Conservation (phyloP, 2,797 vertebrate genomes). For the Otus scops region DNA sequence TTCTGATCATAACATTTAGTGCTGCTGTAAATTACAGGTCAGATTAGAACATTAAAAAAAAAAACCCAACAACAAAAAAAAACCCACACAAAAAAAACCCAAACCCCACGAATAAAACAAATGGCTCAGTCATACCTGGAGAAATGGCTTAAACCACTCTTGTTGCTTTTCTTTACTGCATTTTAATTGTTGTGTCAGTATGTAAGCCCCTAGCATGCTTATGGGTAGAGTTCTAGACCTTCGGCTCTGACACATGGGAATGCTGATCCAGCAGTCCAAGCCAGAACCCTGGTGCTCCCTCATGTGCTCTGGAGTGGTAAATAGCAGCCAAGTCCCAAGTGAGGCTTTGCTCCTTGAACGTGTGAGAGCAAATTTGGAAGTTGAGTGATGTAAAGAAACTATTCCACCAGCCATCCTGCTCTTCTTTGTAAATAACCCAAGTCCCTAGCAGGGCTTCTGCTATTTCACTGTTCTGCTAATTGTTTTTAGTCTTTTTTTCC, state of each 20-base stretch:
- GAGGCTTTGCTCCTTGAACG: rapidly evolving
- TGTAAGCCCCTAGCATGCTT: not conserved
- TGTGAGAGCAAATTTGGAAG: not conserved
- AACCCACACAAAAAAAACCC: too few species aligned
- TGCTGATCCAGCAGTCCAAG: not conserved
- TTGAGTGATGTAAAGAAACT: not conserved
- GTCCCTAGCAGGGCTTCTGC: not conserved
- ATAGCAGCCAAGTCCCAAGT: not conserved
- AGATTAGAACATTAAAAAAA: not conserved
- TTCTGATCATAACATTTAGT: not conserved
- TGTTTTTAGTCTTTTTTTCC: not conserved
- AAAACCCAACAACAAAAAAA: too few species aligned
- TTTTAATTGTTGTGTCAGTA: not conserved
- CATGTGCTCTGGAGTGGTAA: not conserved
- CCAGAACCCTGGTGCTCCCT: not conserved
- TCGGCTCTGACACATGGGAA: not conserved
- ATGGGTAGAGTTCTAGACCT: not conserved
- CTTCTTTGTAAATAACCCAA: not conserved
- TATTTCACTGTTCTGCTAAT: not conserved
- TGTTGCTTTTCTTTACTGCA: not conserved
- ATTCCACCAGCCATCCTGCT: not conserved
- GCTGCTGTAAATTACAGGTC: not conserved
- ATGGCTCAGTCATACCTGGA: not conserved
- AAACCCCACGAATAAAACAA: not conserved
- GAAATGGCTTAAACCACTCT: not conserved